Evolutionary conservation across 2,888 invertebrate genomes (phyloP).

Genomic region (Prosapia bicincta): DNA sequence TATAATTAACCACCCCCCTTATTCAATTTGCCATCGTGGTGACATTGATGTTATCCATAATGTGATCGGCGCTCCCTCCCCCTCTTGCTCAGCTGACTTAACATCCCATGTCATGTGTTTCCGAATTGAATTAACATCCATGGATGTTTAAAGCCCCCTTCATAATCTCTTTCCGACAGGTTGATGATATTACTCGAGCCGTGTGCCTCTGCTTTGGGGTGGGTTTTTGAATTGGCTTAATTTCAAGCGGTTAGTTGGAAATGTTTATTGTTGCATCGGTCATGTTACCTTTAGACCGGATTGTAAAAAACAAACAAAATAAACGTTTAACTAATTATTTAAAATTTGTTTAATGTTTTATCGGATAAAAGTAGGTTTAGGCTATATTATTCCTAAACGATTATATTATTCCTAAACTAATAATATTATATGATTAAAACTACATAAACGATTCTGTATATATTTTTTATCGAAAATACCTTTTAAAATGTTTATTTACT

Average conservation of each 20-base stretch:
- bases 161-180: neutral
- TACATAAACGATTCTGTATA: no score
- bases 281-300: no score
- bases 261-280: no score
- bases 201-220: neutral
- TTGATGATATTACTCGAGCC: neutral
- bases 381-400: no score
- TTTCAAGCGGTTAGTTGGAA: neutral
- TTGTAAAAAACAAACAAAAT: no score
- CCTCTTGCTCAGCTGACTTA: neutral
- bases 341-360: no score
- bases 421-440: no score
- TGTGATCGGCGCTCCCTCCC: neutral
- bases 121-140: neutral
- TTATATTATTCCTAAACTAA: no score
- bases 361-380: no score
- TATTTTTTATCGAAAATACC: no score
- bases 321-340: no score
- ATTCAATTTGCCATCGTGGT: neutral
- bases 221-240: neutral
- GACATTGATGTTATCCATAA: neutral
- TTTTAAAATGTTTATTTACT: no score
- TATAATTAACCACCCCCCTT: neutral
- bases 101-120: slow-evolving; percentile 2
- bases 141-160: slow-evolving; percentile 2